These are phyloP conservation scores for Athalia cordata DNA, from an alignment of 2,888 invertebrate genomes.

Conservation along the genomic window DNA sequence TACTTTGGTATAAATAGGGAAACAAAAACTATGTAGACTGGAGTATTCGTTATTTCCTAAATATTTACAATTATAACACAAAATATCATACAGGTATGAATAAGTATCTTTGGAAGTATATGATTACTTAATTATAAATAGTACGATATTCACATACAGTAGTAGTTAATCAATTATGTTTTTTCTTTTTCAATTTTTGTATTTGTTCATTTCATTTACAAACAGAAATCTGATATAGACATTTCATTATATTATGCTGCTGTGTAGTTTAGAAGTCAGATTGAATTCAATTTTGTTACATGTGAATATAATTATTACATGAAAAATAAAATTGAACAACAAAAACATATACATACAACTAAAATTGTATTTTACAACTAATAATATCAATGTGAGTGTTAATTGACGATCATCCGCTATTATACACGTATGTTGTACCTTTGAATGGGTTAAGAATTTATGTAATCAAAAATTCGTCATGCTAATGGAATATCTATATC, in stretches of 20 bases:
- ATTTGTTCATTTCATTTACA: neutral
- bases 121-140: conserved; percentile 3
- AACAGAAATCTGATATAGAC: neutral
- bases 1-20: neutral
- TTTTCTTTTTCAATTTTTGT: neutral
- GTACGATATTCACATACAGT: too few species aligned
- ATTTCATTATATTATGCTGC: too few species aligned
- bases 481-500: conserved; percentile 12
- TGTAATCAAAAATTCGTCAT: neutral
- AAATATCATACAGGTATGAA: neutral
- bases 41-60: neutral
- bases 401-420: too few species aligned
- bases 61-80: neutral
- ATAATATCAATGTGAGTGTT: too few species aligned
- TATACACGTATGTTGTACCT: too few species aligned
- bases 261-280: too few species aligned
- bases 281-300: neutral
- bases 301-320: neutral
- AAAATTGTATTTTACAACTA: neutral
- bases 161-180: neutral
- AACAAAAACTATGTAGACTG: neutral
- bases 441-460: too few species aligned
- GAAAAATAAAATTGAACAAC: neutral
- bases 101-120: conserved; percentile 36
- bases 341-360: neutral